Conservation (phyloP, 92 coral and sea anemone species). For the Actinernus sp. region DNA sequence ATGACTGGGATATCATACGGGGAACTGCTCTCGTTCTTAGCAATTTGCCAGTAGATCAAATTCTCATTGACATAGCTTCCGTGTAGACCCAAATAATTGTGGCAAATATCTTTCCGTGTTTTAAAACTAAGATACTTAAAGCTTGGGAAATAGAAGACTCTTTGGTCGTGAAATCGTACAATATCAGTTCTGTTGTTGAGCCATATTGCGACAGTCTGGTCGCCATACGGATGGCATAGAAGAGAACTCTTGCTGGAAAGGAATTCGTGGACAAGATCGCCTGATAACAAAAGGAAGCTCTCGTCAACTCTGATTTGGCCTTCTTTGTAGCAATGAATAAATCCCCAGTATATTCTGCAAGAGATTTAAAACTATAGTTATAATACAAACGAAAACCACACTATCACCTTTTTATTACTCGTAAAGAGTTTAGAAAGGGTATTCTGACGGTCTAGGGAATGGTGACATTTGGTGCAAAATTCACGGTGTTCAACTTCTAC, state of each 20-base stretch:
- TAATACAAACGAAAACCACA: too few species aligned
- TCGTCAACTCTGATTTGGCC: slow-evolving; percentile 95
- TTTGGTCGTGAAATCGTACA: slow-evolving; percentile 82
- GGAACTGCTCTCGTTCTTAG: slow-evolving; percentile 35
- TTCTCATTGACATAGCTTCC: slow-evolving; percentile 80
- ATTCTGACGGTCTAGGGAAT: too few species aligned
- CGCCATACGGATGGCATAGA: slow-evolving; percentile 94
- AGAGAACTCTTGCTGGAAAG: slow-evolving; percentile 57
- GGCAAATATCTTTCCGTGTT: slow-evolving; percentile 54
- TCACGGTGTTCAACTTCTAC: too few species aligned
- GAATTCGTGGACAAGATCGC: slow-evolving; percentile 79
- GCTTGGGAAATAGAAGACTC: slow-evolving; percentile 49
- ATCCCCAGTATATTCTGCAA: slow-evolving; percentile 94
- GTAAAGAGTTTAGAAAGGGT: too few species aligned
- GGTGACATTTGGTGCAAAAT: too few species aligned
- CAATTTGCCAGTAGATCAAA: slow-evolving; percentile 77
- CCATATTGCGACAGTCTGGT: slow-evolving; percentile 93
- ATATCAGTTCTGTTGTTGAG: slow-evolving; percentile 69
- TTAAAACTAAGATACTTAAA: slow-evolving; percentile 48
- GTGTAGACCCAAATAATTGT: slow-evolving; percentile 74
- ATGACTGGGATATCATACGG: slow-evolving; percentile 68
- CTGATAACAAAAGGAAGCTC: slow-evolving; percentile 80
- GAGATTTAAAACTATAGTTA: neutral
- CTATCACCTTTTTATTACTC: too few species aligned
- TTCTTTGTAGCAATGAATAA: slow-evolving; percentile 79